Evolutionary conservation across 2,797 vertebrate species (phyloP).

Genomic region (Phataginus tetradactyla): DNA sequence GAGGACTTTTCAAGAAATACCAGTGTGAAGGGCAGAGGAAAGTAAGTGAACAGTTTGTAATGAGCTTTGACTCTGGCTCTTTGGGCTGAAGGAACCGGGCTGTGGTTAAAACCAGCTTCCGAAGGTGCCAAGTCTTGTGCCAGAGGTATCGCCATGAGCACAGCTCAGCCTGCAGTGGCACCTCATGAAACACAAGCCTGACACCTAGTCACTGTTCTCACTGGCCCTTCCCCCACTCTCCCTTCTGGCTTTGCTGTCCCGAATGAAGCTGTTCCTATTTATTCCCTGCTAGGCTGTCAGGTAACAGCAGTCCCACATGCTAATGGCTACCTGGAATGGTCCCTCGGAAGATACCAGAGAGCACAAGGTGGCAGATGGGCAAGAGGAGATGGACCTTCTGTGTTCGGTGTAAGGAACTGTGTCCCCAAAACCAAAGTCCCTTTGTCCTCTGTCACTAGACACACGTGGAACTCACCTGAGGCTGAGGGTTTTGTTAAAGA

Average conservation of each 20-base stretch:
- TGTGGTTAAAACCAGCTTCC: not conserved
- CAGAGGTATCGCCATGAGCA: accelerated
- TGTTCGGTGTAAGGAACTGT: accelerated
- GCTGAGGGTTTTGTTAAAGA: accelerated
- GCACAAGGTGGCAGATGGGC: no score
- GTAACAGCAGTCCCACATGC: accelerated
- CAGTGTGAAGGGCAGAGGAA: not conserved
- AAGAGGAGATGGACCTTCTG: accelerated
- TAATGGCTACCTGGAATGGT: accelerated
- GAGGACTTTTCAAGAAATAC: not conserved
- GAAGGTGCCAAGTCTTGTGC: not conserved
- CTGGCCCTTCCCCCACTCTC: accelerated
- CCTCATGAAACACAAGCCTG: accelerated
- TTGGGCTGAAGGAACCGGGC: not conserved
- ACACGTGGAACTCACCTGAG: not conserved
- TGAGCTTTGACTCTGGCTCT: not conserved
- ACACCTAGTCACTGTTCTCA: accelerated
- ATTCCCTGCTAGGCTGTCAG: accelerated
- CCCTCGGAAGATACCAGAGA: not conserved
- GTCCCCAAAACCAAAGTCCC: not conserved
- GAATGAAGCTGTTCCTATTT: not conserved
- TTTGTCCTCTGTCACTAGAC: not conserved
- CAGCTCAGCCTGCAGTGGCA: accelerated
- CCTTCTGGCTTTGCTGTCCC: not conserved
- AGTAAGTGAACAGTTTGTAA: not conserved